Percentiles rank a stretch among this genome's conserved stretches.
These are phyloP conservation scores for Gymnothorax javanicus DNA, from an alignment of 2,797 vertebrate genomes.

Conservation along the genomic window DNA sequence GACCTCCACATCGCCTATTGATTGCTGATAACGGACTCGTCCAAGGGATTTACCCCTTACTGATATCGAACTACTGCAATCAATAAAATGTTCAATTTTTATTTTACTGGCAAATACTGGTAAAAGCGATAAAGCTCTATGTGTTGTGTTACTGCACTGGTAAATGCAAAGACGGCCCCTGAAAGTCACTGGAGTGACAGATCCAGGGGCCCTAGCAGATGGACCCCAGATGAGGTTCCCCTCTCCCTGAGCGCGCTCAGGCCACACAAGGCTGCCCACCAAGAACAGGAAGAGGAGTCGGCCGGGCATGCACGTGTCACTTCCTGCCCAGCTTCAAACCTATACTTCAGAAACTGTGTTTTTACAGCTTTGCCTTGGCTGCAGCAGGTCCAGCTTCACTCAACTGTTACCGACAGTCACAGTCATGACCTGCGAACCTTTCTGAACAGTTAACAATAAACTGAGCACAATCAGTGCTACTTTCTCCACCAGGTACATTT, in stretches of 20 bases:
- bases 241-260: constrained; percentile 53
- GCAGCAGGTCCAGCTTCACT: constrained; percentile 50
- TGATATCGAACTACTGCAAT: too few relatives aligned
- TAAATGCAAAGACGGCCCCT: not conserved
- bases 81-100: too few relatives aligned
- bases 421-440: too few relatives aligned
- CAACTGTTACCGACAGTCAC: not conserved
- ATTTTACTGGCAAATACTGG: too few relatives aligned
- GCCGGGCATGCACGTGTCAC: not conserved
- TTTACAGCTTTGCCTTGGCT: constrained; percentile 9
- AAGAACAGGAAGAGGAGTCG: constrained; percentile 26
- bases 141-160: constrained; percentile 19
- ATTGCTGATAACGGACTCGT: too few relatives aligned
- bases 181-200: constrained; percentile 44
- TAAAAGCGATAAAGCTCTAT: too few relatives aligned
- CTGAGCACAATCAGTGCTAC: too few relatives aligned
- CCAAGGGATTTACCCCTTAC: too few relatives aligned
- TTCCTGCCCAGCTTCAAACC: constrained; percentile 12
- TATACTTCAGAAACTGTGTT: constrained; percentile 24
- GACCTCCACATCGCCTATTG: too few relatives aligned
- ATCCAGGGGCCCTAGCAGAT: constrained; percentile 57
- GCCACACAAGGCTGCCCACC: constrained; percentile 51
- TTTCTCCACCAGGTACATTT: too few relatives aligned
- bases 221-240: constrained; percentile 56
- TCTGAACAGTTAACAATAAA: too few relatives aligned